phyloP scores from a whole-genome alignment of 2,888 invertebrate genomes.

The Dyspetes luteomarginatus region DNA sequence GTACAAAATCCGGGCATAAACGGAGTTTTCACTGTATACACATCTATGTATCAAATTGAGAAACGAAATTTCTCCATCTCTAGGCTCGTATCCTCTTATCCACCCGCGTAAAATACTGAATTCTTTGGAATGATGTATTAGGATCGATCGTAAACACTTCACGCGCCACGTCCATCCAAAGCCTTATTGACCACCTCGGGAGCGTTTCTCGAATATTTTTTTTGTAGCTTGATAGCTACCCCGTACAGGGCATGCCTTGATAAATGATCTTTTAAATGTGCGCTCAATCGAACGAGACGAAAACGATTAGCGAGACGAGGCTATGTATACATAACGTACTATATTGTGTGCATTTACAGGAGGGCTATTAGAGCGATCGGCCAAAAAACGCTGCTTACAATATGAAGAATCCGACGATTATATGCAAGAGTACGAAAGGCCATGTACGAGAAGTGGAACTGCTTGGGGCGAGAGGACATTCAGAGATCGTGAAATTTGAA shows the following conservation, averaged over 20 bases:
- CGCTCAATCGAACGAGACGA: conserved; percentile 20
- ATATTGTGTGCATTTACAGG: background rate
- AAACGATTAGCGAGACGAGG: conserved; percentile 23
- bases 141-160: background rate
- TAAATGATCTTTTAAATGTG: conserved; percentile 25
- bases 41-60: no score
- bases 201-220: background rate
- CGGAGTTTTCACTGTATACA: no score
- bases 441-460: conserved; percentile 17
- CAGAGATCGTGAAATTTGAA: conserved; percentile 56
- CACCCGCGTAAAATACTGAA: no score
- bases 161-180: conserved; percentile 14
- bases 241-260: conserved; percentile 10
- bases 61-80: no score
- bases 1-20: no score
- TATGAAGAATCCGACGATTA: conserved; percentile 20
- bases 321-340: no score
- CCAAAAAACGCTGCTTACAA: conserved; percentile 1
- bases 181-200: conserved; percentile 37
- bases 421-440: conserved; percentile 24
- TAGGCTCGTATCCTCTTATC: no score
- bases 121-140: no score
- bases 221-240: background rate
- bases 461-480: conserved; percentile 28
- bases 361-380: background rate